phyloP scores from a whole-genome alignment of 2,113 vertebrate genomes.

The Chionodraco myersi region DNA sequence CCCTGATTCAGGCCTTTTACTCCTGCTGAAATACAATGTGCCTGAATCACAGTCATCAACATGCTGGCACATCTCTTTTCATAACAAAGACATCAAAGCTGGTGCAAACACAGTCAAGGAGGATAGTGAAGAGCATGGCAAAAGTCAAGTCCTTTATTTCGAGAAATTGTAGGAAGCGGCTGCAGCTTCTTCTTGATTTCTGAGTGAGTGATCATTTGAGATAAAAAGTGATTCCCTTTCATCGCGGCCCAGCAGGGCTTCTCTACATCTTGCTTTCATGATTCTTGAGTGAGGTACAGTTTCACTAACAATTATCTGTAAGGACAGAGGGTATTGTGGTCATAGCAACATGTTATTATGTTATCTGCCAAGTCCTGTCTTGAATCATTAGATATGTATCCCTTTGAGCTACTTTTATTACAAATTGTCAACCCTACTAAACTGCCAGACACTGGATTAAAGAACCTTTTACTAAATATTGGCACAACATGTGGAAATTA shows the following conservation, averaged over 20 bases:
- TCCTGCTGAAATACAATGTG: not conserved
- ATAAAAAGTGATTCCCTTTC: conserved; percentile 14
- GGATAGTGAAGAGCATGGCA: conserved; percentile 5
- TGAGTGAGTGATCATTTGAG: not conserved
- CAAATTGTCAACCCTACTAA: not conserved
- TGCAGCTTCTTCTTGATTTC: conserved; percentile 15
- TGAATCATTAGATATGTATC: conserved; percentile 5
- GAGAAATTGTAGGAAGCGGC: not conserved
- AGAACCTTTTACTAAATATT: not conserved
- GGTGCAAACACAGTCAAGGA: not conserved
- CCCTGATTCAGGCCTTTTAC: not conserved
- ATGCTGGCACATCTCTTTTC: conserved; percentile 6
- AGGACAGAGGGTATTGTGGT: conserved; percentile 1
- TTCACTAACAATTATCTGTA: conserved; percentile 4
- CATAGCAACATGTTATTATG: conserved; percentile 1
- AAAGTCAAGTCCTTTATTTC: not conserved
- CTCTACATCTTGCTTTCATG: conserved; percentile 15
- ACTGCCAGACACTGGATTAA: not conserved
- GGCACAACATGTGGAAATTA: not conserved
- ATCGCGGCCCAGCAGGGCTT: not conserved
- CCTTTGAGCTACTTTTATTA: conserved; percentile 3
- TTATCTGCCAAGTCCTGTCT: conserved; percentile 1
- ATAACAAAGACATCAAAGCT: conserved; percentile 41
- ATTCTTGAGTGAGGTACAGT: conserved; percentile 3
- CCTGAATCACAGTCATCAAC: conserved; percentile 1